Base-by-base conservation (phyloP, 1,140 invertebrate genomes). In the Drosophila equinoxialis region DNA sequence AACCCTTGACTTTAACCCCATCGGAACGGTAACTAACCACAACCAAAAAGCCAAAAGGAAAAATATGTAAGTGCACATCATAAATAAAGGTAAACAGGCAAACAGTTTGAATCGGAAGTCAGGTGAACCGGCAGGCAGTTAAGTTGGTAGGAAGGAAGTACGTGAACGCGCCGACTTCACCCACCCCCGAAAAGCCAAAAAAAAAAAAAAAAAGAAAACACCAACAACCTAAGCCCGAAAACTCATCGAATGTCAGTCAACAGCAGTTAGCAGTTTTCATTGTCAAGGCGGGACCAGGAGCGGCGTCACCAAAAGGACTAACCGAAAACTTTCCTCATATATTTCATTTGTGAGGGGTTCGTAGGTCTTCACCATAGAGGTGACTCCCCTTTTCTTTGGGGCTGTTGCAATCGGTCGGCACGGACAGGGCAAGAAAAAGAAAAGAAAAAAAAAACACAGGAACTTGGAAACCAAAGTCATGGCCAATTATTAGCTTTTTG, bases 1-100 rank as follows among this genome's bases (percentile, higher is more conserved):
- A 89, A 65, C 80, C 83, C 80, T 83, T 87, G 83, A 87, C 84
- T 89, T 89, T 89, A 80, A 83, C 78, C 84, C 84, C 75, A 72
- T 76, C 54, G 37, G 65, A 61, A 61, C 30, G 68, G 37, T 57
- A 77, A 58, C 73, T 54, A 59, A 69, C 66, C n/a, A 60, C 55
- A 76, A 37, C 65, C 70, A 60, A 59, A 62, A 65, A 71, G 60
- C 70, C 70, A 74, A 68, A 39, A 57, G 37, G 55, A 62, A 64
- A 79, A 66, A 51, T 66, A 67, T 48, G 78, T 65, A 70, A 84
- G 74, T 85, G 75, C 81, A 81, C 75, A 79, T 77, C 76, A 79
- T 87, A 86, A 86, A 87, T 79, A 87, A 79, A 82, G 71, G 39
- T 41, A 7, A 64, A 63, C 70, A 42, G 64, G 35, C 48, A 86